These are phyloP conservation scores for Athripsodes cinereus DNA, from an alignment of 2,888 invertebrate species.

Conservation along the genomic window DNA sequence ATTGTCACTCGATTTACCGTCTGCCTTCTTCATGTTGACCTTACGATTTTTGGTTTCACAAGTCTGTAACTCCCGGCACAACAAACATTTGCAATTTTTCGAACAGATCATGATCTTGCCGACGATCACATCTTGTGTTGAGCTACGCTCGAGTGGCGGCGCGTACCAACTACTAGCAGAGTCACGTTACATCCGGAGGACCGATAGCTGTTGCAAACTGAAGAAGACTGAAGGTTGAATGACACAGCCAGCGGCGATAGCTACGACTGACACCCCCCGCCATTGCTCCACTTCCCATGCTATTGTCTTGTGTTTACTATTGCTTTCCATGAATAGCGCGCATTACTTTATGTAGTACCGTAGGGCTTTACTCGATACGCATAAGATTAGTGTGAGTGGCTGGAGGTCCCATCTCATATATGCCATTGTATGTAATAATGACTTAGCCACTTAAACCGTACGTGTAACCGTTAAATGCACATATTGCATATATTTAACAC, in stretches of 20 bases:
- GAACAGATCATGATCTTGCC: slow-evolving; percentile 55
- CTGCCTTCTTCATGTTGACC: slow-evolving; percentile 36
- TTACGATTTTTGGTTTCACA: slow-evolving; percentile 48
- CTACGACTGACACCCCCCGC: slow-evolving; percentile 32
- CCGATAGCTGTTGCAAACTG: slow-evolving; percentile 13
- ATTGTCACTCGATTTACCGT: slow-evolving; percentile 45
- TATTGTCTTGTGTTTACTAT: slow-evolving; percentile 33
- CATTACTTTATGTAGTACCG: not conserved
- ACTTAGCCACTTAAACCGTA: too few relatives aligned
- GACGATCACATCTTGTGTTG: slow-evolving; percentile 18
- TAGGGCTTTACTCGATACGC: not conserved
- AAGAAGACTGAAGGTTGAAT: slow-evolving; percentile 20
- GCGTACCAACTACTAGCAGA: not conserved
- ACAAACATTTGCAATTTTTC: slow-evolving; percentile 66
- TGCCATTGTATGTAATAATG: too few relatives aligned
- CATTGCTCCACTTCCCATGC: slow-evolving; percentile 36
- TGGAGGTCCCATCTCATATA: too few relatives aligned
- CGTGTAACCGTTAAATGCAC: too few relatives aligned
- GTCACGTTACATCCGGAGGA: slow-evolving; percentile 24
- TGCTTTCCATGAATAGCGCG: slow-evolving; percentile 24
- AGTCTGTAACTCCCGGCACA: slow-evolving; percentile 67
- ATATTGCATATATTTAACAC: too few relatives aligned
- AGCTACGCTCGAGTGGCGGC: too few relatives aligned
- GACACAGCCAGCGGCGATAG: slow-evolving; percentile 25
- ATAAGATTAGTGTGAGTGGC: not conserved